Base-by-base conservation (phyloP, 2,888 invertebrate species). In the Stenchaetothrips biformis region DNA sequence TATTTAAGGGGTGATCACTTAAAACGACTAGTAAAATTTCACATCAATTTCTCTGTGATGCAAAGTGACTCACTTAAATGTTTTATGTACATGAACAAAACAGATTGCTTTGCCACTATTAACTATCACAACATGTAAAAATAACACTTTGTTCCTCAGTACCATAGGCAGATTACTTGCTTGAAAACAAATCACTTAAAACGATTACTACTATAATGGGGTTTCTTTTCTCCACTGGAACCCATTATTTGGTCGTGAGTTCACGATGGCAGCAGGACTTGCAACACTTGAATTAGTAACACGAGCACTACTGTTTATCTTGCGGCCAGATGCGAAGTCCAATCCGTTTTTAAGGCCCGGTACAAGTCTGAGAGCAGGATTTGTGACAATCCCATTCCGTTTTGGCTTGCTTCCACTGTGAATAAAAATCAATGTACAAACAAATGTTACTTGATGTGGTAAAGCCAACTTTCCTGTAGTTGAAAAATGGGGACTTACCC, bases 181-280 rank as follows among this genome's bases (percentile, higher is more conserved):
- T 18, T 53, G 13, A 53, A 13, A 13, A 18, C 16, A 53, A 18
- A 53, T 53, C 18, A 11, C 11, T 18, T 53, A 53, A 7, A 74
- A 74, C 1, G 11, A 21, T 74, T 74, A 74, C 25, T 74, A 21
- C 86, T 88, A 88, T 85, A 93, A 89, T 37, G 95, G 95, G 82
- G 95, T 95, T 88, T 95, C 95, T 86, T 94, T 94, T 86, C 94
- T 90, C 92, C 95, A 93, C 84, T 94, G 94, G 85, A 95, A 93
- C 83, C 94, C 94, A 88, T 94, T 94, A 0, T 91, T 84, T 13
- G 85, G 83, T 47, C 84, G 82, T 78, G 84, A 82, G 80, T 25
- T 74, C 25, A 74, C 25, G 11, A 74, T 74, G n/a, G 21, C 67
- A 74, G 67, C 7, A 25, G 67, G 67, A 74, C 67, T 74, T 21